Evolutionary conservation across 2,888 invertebrate species (phyloP), one percentile per base, ranked within the genome.

Genomic region (Ophonus ardosiacus): DNA sequence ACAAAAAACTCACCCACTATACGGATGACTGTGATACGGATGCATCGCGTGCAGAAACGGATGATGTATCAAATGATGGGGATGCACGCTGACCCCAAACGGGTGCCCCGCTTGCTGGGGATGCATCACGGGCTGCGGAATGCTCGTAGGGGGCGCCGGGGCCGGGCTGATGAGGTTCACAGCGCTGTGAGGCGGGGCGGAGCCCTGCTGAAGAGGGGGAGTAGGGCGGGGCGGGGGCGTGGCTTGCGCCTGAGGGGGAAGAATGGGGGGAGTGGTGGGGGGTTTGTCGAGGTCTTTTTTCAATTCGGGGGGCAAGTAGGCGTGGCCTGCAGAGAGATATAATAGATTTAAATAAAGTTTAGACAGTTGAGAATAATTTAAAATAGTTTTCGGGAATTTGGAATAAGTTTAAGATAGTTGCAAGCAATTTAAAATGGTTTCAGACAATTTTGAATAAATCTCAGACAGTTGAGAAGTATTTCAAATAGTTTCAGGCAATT

Each of bases 51-150:
- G 59, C 84, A 95, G 93, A 31, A 95, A 92, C 2, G 95, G 94
- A 18, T 94, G 94, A 89, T 94, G 95, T 89, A 95, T 93, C 74
- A 95, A 90, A 0, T 94, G 94, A 90, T 96, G 96, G 90, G 96
- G 96, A 89, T 95, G 96, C 17, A 96, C 95, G 88, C 96, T 96
- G 88, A 95, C 95, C 90, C 95, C 89, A 90, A 96, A 94, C 15
- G 95, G 93, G 91, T 94, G 94, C 15, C 95, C 93, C 68, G 94
- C 94, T 88, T 95, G 95, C 89, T 96, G 96, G 1, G 96, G 95
- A 90, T 96, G 96, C 92, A 96, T 95, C 13, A 94, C 93, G 4
- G 95, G 94, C 40, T 94, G 95, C 10, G 95, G 93, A 87, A 95
- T 93, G 0, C 95, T 93, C 4, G 94, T 92, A 0, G 94, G 94